Evolutionary conservation across 1,140 invertebrate genomes (phyloP).

Genomic region (Hyposmocoma kahamanoa): DNA sequence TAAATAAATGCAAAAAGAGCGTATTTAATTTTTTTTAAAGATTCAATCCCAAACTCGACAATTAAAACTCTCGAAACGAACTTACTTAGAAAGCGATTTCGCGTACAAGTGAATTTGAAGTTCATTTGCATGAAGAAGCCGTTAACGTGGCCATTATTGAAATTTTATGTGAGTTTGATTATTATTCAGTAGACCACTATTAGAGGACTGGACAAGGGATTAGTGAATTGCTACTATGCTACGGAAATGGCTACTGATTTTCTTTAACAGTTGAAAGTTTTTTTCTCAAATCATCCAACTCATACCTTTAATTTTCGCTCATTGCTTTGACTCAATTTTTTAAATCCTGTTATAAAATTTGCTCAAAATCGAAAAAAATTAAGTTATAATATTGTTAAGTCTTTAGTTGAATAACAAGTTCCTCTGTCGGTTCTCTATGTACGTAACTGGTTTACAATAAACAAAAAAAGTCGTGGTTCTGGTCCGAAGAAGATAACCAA

Average conservation of each 20-base stretch:
- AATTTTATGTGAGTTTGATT: constrained; percentile 71
- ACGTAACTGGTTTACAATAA: too few species aligned
- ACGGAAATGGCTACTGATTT: constrained; percentile 22
- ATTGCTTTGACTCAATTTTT: background rate
- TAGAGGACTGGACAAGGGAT: constrained; percentile 57
- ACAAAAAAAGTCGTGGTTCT: too few species aligned
- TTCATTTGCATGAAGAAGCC: constrained; percentile 53
- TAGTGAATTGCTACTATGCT: constrained; percentile 17
- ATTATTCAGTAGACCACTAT: constrained; percentile 70
- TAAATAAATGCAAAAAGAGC: too few species aligned
- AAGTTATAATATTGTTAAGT: background rate
- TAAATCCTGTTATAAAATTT: background rate
- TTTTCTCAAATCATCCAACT: background rate
- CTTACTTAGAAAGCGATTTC: constrained; percentile 4
- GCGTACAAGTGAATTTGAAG: constrained; percentile 12
- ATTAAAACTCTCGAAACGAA: constrained; percentile 31
- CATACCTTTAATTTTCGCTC: background rate
- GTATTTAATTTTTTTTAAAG: too few species aligned
- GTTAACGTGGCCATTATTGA: constrained; percentile 63
- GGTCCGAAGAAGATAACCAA: too few species aligned
- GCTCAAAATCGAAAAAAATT: background rate
- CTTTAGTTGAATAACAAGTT: background rate
- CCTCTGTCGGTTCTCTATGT: too few species aligned
- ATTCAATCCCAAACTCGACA: constrained; percentile 19
- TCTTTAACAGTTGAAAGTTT: background rate